phyloP scores from a whole-genome alignment of 1,140 invertebrate species.

The Argopecten irradians region DNA sequence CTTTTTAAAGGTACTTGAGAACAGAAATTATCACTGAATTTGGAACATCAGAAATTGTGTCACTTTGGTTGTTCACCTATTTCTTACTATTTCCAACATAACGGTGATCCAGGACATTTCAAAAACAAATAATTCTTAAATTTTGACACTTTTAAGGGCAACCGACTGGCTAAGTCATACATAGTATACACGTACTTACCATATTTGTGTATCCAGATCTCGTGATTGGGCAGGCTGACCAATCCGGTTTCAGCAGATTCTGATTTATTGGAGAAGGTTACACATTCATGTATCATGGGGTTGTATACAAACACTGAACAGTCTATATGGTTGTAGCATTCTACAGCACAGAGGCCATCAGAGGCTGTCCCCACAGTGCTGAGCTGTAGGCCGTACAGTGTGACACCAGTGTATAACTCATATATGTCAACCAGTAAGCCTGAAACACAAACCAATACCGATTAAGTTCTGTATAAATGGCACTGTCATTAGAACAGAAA shows the following conservation, averaged over 20 bases:
- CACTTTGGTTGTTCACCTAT: too few species aligned
- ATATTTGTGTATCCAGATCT: neutral
- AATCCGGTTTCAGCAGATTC: neutral
- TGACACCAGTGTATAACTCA: neutral
- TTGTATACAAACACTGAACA: neutral
- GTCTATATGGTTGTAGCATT: neutral
- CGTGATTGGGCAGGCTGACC: neutral
- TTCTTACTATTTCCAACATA: too few species aligned
- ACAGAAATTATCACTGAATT: too few species aligned
- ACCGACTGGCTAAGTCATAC: too few species aligned
- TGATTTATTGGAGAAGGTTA: neutral
- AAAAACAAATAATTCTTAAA: too few species aligned
- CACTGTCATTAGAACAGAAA: too few species aligned
- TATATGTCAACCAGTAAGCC: neutral
- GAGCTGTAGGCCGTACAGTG: neutral
- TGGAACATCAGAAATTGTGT: too few species aligned
- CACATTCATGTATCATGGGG: neutral
- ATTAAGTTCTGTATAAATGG: too few species aligned
- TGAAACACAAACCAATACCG: neutral
- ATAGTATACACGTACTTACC: too few species aligned
- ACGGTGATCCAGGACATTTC: too few species aligned
- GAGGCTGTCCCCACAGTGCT: neutral
- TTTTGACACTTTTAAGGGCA: too few species aligned
- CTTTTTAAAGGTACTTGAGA: too few species aligned
- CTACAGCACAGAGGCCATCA: neutral